phyloP scores from a whole-genome alignment of 2,888 invertebrate species.

The Adela reaumurella region DNA sequence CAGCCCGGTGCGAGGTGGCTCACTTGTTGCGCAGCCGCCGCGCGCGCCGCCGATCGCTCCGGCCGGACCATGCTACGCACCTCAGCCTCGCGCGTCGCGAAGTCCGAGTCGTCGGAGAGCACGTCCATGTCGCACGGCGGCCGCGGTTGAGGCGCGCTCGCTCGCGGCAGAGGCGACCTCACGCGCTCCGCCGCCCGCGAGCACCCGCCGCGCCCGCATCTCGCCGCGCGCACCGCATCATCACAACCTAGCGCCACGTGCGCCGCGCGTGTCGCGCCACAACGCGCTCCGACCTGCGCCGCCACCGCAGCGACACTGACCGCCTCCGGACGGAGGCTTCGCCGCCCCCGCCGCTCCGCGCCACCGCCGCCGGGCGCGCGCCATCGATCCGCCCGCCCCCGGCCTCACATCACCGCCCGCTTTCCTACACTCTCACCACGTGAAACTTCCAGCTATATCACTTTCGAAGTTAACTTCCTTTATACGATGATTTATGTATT shows the following conservation, averaged over 20 bases:
- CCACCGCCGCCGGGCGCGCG: neutral
- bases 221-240: constrained; percentile 13
- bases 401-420: too few species aligned
- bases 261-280: neutral
- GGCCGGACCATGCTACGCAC: constrained; percentile 24
- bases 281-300: neutral
- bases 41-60: neutral
- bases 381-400: too few species aligned
- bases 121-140: constrained; percentile 40
- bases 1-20: neutral
- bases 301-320: neutral
- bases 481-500: too few species aligned
- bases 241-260: constrained; percentile 34
- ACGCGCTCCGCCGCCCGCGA: constrained; percentile 35
- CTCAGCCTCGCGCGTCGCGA: constrained; percentile 44
- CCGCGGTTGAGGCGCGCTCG: constrained; percentile 27
- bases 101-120: constrained; percentile 51
- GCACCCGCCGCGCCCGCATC: constrained; percentile 38
- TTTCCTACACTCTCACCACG: too few species aligned
- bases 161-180: constrained; percentile 22
- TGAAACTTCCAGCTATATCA: too few species aligned
- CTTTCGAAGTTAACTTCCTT: too few species aligned
- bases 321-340: neutral
- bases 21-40: neutral
- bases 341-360: constrained; percentile 18